Evolutionary conservation across 1,140 invertebrate genomes (phyloP), one percentile per base, ranked within the genome.

Genomic region (Platorchestia sp.): DNA sequence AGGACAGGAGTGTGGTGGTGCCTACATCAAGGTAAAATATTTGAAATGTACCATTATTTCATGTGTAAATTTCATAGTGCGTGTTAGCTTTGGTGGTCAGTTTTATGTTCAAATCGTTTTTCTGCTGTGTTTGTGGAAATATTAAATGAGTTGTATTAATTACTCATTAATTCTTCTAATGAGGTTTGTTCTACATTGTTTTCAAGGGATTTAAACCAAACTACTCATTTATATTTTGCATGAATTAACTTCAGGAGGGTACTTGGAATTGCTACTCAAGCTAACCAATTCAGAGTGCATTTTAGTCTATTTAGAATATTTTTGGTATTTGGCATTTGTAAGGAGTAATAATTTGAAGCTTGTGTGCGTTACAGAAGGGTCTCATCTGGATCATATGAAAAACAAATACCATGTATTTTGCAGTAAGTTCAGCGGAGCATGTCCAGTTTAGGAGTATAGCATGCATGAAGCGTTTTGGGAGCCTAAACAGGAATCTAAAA

Each of bases 1-100:
- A 97, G 99, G 99, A 3, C 99, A 99, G 97, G 99, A 99, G 97
- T 99, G 99, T 97, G 99, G 99, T 95, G 99, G 99, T 40, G 99
- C 99, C 22, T 99, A 99, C 97, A 97, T 99, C 0, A 99, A 99
- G 97, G 97, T 99, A n/a, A 75, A 19, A 3, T 36, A 75, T 75
- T 75, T 75, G 59, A 51, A 51, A 7, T 51, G 6, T 19, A 75
- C 59, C 14, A 51, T 51, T 51, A 7, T 75, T 75, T 75, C 36
- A 10, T 75, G 10, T 75, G 27, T n/a, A n/a, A n/a, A n/a, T n/a
- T n/a, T n/a, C n/a, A n/a, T n/a, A n/a, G n/a, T n/a, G n/a, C n/a
- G 59, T 75, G 14, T 75, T 75, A 22, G 59, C 27, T 22, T 75
- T 75, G 27, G 59, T n/a, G n/a, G n/a, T n/a, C n/a, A n/a, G n/a